These are phyloP conservation scores for Phalanger gymnotis DNA, from an alignment of 2,797 vertebrate genomes.

Conservation along the genomic window DNA sequence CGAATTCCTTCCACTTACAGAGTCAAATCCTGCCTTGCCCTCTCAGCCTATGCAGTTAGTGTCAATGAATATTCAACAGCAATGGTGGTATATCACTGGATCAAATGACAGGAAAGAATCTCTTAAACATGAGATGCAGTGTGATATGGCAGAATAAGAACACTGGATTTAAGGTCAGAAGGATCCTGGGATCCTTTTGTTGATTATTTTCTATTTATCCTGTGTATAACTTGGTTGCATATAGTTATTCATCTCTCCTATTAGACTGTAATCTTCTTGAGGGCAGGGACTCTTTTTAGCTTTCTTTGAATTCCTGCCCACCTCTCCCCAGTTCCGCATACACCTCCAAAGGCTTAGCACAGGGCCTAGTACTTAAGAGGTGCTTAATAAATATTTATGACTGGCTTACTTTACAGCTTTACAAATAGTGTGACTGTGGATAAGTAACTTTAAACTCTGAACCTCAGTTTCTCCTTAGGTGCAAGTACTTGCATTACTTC, in stretches of 20 bases:
- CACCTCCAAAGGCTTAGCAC: slow-evolving; percentile 27
- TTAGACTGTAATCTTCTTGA: background rate
- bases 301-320: background rate
- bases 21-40: background rate
- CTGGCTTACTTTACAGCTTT: background rate
- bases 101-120: background rate
- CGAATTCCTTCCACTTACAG: background rate
- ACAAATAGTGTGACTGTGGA: background rate
- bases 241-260: background rate
- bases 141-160: background rate
- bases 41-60: background rate
- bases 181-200: background rate
- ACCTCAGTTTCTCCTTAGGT: background rate
- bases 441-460: background rate
- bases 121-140: background rate
- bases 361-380: background rate
- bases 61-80: background rate
- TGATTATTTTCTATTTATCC: background rate
- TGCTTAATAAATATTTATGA: background rate
- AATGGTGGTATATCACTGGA: background rate
- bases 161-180: background rate
- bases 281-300: background rate
- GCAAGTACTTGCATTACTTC: background rate
- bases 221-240: background rate
- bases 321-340: background rate